Evolutionary conservation across 2,113 vertebrate genomes (phyloP), one percentile per base, ranked within the genome.

Genomic region (Bufo gargarizans): DNA sequence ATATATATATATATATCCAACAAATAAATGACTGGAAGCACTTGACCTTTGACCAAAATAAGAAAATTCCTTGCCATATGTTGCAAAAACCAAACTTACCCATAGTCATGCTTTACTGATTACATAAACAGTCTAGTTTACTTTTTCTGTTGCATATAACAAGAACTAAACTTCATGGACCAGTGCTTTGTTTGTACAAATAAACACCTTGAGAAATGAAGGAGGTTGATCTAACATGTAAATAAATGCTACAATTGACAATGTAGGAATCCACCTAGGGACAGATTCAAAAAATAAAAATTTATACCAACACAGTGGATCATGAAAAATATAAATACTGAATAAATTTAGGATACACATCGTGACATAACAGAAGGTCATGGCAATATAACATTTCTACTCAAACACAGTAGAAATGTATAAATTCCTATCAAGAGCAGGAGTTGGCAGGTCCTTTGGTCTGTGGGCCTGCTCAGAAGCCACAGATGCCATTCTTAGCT

Each of bases 41-140:
- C 50, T 87, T 87, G 86, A 87, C 86, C 86, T 87, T 80, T 87
- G 86, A 55, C 86, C 77, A 47, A 77, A 80, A 55, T 81, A 63
- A 61, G 79, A 80, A 63, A 53, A 69, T 58, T 87, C 49, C 56
- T 22, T 55, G 49, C 77, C 77, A 69, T 87, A 67, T 87, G 86
- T 87, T 87, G 49, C 59, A 80, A 87, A 80, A 49, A 33, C 2
- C 63, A 58, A 69, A 87, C 50, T 65, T 81, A 71, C 8, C 59
- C 59, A 80, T 80, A 80, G 77, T 87, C 22, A 87, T 71, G 77
- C 79, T 78, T 79, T 87, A 67, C 77, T 87, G 86, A 87, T 87
- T 87, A 71, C 67, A 87, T 87, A 87, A 87, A 87, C 86, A 87
- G 49, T 16, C n/a, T 71, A 63, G 55, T 79, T 53, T 43, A 69